Conservation (phyloP, 2,888 invertebrate species). For the Arctia plantaginis region DNA sequence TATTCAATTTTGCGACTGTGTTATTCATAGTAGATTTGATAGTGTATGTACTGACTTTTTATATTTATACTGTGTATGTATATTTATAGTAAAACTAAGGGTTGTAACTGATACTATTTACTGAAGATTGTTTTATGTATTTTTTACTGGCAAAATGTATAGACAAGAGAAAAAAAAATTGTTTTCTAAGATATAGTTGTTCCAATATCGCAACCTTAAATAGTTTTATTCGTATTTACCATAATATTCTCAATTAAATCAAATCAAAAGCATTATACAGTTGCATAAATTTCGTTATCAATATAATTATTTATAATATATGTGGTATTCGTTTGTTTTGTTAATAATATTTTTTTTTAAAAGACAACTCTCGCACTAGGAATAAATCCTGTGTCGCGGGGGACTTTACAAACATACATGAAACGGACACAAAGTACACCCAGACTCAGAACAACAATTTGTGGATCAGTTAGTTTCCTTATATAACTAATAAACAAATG, state of each 20-base stretch:
- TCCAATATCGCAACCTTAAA: neutral
- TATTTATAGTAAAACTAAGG: neutral
- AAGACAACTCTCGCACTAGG: too few relatives aligned
- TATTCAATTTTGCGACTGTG: conserved; percentile 44
- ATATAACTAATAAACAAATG: conserved; percentile 15
- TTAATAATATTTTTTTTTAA: too few relatives aligned
- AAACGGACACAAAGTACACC: too few relatives aligned
- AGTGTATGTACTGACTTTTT: conserved; percentile 30
- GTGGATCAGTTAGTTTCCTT: conserved; percentile 1
- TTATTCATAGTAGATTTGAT: conserved; percentile 41
- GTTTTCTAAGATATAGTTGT: neutral
- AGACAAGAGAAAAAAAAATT: neutral
- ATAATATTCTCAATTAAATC: neutral
- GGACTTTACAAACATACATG: too few relatives aligned
- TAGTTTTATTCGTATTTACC: neutral
- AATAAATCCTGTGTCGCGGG: too few relatives aligned
- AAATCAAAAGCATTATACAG: neutral
- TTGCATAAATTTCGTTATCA: neutral
- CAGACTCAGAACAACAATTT: too few relatives aligned
- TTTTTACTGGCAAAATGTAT: conserved; percentile 9
- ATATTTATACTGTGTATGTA: conserved; percentile 7
- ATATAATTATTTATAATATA: neutral
- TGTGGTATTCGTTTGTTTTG: too few relatives aligned
- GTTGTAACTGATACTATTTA: conserved; percentile 20
- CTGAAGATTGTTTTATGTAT: conserved; percentile 32